Percentiles rank a stretch among this genome's conserved stretches.
Evolutionary conservation across 2,797 vertebrate genomes (phyloP).

Genomic region (Aselliscus stoliczkanus): DNA sequence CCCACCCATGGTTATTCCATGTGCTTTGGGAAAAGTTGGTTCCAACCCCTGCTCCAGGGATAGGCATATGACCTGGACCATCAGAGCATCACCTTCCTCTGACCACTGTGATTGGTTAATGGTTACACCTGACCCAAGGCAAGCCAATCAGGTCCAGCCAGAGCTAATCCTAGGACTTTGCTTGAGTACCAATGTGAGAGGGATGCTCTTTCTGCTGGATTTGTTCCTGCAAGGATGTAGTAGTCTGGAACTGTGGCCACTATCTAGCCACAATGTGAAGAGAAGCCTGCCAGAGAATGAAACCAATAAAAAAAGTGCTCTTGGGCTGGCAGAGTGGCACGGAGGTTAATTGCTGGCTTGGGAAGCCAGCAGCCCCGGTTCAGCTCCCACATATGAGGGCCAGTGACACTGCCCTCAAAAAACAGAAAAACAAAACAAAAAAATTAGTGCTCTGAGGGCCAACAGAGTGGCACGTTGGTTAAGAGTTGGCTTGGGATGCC

Average conservation of each 20-base stretch:
- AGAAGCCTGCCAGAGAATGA: neutral
- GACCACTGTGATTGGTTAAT: neutral
- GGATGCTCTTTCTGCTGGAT: neutral
- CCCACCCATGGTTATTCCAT: neutral
- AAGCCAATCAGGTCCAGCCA: neutral
- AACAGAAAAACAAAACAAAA: no score
- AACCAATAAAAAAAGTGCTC: neutral
- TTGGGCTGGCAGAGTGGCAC: no score
- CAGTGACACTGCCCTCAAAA: no score
- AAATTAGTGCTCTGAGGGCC: no score
- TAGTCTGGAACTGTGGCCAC: neutral
- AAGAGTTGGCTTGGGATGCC: no score
- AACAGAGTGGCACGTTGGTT: no score
- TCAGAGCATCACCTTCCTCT: neutral
- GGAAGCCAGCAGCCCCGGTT: no score
- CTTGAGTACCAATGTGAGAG: no score
- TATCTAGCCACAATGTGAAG: neutral
- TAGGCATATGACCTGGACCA: neutral
- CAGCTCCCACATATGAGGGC: no score
- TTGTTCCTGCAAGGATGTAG: neutral
- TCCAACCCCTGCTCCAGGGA: neutral
- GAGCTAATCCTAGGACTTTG: neutral
- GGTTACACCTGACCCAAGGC: neutral
- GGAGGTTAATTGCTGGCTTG: no score
- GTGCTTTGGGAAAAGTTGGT: neutral